Conservation (phyloP, 2,797 vertebrate species). For the Hirundo rustica region DNA sequence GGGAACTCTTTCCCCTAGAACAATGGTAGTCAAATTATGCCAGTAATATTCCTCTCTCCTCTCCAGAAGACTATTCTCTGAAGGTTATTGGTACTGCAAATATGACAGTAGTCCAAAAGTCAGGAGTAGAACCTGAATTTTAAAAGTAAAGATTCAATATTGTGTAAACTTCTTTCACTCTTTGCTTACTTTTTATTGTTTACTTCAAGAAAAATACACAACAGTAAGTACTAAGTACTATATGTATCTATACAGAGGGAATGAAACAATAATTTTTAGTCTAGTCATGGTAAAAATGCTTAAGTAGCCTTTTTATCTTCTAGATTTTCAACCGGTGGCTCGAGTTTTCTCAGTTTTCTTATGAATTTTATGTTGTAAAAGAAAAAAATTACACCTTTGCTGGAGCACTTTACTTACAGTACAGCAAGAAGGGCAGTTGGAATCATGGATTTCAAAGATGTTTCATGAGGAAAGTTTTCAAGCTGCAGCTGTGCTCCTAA, state of each 20-base stretch:
- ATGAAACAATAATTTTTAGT: neutral
- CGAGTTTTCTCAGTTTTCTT: neutral
- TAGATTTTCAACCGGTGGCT: neutral
- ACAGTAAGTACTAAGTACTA: neutral
- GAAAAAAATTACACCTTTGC: fast-evolving
- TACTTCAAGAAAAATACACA: neutral
- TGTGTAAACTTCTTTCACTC: neutral
- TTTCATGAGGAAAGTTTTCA: neutral
- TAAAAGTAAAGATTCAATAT: neutral
- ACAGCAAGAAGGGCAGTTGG: neutral
- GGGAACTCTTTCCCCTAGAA: neutral
- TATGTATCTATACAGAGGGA: neutral
- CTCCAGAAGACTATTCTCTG: neutral
- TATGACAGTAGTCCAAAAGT: neutral
- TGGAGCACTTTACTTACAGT: neutral
- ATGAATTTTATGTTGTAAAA: neutral
- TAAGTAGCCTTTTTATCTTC: neutral
- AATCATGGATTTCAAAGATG: neutral
- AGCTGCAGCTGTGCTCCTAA: neutral
- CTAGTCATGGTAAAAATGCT: neutral
- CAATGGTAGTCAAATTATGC: neutral
- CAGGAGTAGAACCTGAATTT: neutral
- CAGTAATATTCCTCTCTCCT: neutral
- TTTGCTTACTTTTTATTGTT: neutral
- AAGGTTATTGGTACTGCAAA: neutral